A percentile compares a stretch with the other conserved stretches of the same genome.
Conservation (phyloP, 2,113 vertebrate genomes). For the Sminthopsis crassicaudata region DNA sequence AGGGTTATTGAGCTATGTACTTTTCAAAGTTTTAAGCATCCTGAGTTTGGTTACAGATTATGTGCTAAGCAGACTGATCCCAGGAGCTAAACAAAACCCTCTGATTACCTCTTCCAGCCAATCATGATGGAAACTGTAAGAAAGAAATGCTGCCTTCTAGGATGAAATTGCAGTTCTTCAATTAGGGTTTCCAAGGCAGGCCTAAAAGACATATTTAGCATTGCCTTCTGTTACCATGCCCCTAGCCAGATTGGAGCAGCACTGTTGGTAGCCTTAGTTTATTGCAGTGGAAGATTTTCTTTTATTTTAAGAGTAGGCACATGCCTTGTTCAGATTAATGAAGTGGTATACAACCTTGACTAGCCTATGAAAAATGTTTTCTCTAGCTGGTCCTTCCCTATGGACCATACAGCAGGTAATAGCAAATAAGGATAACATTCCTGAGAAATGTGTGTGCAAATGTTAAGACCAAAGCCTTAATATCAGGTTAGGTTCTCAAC, state of each 20-base stretch:
- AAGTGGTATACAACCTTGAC: not conserved
- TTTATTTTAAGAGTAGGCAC: not conserved
- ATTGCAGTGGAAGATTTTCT: not conserved
- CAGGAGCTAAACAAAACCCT: conserved; percentile 44
- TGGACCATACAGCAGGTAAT: not conserved
- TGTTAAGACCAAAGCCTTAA: not conserved
- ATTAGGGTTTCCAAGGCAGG: conserved; percentile 44
- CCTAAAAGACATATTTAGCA: conserved; percentile 22
- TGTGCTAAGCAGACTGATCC: conserved; percentile 25
- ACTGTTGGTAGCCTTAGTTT: not conserved
- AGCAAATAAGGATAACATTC: not conserved
- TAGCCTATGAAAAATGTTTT: not conserved
- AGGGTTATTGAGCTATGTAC: not conserved
- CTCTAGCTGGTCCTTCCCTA: not conserved
- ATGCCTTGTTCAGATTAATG: not conserved
- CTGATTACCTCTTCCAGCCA: conserved; percentile 35
- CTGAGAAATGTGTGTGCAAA: not conserved
- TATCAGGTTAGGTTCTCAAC: not conserved
- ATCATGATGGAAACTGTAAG: conserved; percentile 20
- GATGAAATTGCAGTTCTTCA: not conserved
- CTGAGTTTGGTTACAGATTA: conserved; percentile 24
- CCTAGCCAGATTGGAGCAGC: not conserved
- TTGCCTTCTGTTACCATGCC: conserved; percentile 26
- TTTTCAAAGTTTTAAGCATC: conserved; percentile 39
- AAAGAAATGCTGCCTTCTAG: conserved; percentile 39